Conservation (phyloP, 1,140 invertebrate species). For the Tyrophagus putrescentiae region DNA sequence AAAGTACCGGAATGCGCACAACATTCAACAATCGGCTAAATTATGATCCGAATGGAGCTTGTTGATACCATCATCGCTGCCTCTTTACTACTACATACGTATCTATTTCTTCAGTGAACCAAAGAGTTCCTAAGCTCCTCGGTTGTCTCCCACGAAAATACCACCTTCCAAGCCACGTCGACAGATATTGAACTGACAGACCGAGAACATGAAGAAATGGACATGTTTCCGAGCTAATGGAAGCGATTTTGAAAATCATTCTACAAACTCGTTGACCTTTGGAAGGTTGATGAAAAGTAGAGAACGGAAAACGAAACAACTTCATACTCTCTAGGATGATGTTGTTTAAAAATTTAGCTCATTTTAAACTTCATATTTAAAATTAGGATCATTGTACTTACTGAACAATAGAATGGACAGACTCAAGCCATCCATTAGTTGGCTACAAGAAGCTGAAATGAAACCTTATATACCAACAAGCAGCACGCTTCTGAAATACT, state of each 20-base stretch:
- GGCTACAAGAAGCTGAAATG: slow-evolving; percentile 65
- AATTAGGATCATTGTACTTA: slow-evolving; percentile 31
- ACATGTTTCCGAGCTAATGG: too few relatives aligned
- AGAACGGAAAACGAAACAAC: slow-evolving; percentile 93
- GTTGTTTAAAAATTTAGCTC: not conserved
- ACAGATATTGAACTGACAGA: too few relatives aligned
- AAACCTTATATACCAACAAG: slow-evolving; percentile 82
- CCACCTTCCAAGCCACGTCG: too few relatives aligned
- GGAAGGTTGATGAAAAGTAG: slow-evolving; percentile 79
- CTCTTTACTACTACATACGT: too few relatives aligned
- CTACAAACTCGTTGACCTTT: too few relatives aligned
- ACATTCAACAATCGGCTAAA: slow-evolving; percentile 24
- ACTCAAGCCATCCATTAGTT: slow-evolving; percentile 67
- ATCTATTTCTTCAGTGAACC: too few relatives aligned
- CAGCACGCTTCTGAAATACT: slow-evolving; percentile 89
- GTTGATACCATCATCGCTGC: too few relatives aligned
- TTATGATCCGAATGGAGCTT: too few relatives aligned
- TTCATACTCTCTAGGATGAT: slow-evolving; percentile 70
- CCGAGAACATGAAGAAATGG: too few relatives aligned
- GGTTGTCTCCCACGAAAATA: too few relatives aligned
- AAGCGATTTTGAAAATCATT: too few relatives aligned
- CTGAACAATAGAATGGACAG: slow-evolving; percentile 54
- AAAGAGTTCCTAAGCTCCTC: too few relatives aligned
- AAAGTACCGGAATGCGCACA: slow-evolving; percentile 56
- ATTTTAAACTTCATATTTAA: slow-evolving; percentile 23